These are phyloP conservation scores for Embiotoca jacksoni DNA, from an alignment of 2,113 vertebrate genomes.

Conservation along the genomic window DNA sequence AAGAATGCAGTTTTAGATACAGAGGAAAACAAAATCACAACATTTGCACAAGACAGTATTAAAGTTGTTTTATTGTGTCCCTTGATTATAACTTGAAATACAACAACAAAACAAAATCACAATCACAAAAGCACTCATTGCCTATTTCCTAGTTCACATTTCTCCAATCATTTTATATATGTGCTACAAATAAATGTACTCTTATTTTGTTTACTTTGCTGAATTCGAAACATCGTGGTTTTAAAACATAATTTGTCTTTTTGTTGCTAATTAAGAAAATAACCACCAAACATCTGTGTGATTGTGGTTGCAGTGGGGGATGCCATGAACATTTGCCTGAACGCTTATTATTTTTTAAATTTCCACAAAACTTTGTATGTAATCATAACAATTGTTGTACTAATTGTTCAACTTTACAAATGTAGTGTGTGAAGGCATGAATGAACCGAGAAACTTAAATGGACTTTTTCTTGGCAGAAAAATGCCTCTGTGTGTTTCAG, in stretches of 20 bases:
- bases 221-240: constrained; percentile 7
- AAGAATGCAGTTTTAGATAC: constrained; percentile 66
- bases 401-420: background rate
- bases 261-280: background rate
- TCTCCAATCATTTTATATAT: background rate
- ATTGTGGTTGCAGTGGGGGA: background rate
- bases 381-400: background rate
- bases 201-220: constrained; percentile 11
- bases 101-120: background rate
- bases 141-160: background rate
- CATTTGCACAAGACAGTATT: background rate
- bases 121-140: background rate
- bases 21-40: background rate
- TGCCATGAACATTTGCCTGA: background rate
- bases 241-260: constrained; percentile 1
- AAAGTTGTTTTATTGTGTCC: background rate
- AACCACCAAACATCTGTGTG: background rate
- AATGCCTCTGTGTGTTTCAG: background rate
- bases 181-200: background rate
- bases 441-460: background rate
- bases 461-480: background rate
- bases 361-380: background rate
- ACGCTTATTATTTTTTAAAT: background rate
- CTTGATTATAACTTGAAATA: background rate
- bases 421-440: background rate